Evolutionary conservation across 2,113 vertebrate genomes (phyloP).

Genomic region (Spea multiplicata): DNA sequence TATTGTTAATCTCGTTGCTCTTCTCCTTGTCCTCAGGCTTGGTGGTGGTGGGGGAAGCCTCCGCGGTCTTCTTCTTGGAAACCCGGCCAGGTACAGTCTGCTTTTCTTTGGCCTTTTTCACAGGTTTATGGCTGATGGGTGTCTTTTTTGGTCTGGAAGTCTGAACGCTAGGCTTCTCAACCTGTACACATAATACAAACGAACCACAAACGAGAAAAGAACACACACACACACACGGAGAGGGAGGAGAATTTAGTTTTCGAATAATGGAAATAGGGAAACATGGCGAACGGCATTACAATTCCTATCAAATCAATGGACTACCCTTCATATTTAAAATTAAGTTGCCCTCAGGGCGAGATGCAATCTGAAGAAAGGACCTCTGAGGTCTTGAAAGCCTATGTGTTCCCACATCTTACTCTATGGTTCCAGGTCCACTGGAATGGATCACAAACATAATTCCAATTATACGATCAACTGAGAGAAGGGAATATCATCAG

Average conservation of each 20-base stretch:
- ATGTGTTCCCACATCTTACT: too few species aligned
- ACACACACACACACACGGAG: slow-evolving; percentile 59
- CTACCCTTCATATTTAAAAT: too few species aligned
- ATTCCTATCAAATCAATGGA: not conserved
- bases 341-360: too few species aligned
- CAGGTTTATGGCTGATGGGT: slow-evolving; percentile 78
- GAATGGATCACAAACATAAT: too few species aligned
- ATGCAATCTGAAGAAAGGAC: too few species aligned
- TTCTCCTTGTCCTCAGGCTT: slow-evolving; percentile 88
- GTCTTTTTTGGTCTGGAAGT: slow-evolving; percentile 91
- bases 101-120: slow-evolving; percentile 95
- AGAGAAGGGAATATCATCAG: too few species aligned
- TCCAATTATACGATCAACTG: too few species aligned
- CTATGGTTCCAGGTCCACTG: too few species aligned
- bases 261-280: slow-evolving; percentile 43
- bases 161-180: slow-evolving; percentile 81
- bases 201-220: slow-evolving; percentile 51
- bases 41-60: slow-evolving; percentile 68
- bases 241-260: slow-evolving; percentile 53
- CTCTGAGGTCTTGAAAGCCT: too few species aligned
- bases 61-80: slow-evolving; percentile 80
- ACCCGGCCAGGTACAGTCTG: slow-evolving; percentile 73
- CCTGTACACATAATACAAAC: slow-evolving; percentile 67
- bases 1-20: slow-evolving; percentile 99
- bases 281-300: not conserved